Base-by-base conservation (phyloP, 1,140 invertebrate species). In the Condylostylus longicornis region DNA sequence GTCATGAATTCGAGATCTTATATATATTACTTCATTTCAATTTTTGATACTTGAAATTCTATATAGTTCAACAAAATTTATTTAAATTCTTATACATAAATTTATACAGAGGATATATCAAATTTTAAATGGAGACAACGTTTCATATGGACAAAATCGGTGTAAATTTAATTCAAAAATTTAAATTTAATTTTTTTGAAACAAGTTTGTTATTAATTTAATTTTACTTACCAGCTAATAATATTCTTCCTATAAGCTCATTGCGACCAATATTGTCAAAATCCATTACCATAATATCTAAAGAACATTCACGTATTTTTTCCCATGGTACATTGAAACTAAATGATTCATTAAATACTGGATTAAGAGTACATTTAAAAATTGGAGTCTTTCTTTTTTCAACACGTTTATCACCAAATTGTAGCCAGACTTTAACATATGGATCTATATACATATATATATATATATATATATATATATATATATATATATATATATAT, bases 341-440 rank as follows among this genome's bases (percentile, higher is more conserved):
- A 63, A 93, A 93, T 5, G 81, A 78, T 58, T 93, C 87, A 64
- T 94, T 91, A 69, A 93, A 95, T 28, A 91, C 75, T 2, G 77
- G 89, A 63, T 90, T 86, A 37, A 91, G 65, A 3, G 84, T 91
- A 56, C 87, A 90, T 51, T 89, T 91, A 62, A 89, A 91, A 47
- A 94, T 85, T 19, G 83, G 80, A n/a, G 88, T 94, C 67, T 94
- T 95, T 56, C 85, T 79, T 56, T 95, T 95, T 60, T 94, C 89
- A 42, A 94, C 80, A 39, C 84, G 73, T 47, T 93, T 91, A 45
- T 93, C 89, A 9, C 86, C 85, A 54, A 93, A 90, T 47, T 93
- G 86, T 2, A 94, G 72, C 89, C 89, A 95, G 5, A 94, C 84
- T 61, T 94, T 95, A 1, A 93, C 88, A 56, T 94, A 95, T 0